Evolutionary conservation across 2,797 vertebrate genomes (phyloP).

Genomic region (Eulemur mongoz): DNA sequence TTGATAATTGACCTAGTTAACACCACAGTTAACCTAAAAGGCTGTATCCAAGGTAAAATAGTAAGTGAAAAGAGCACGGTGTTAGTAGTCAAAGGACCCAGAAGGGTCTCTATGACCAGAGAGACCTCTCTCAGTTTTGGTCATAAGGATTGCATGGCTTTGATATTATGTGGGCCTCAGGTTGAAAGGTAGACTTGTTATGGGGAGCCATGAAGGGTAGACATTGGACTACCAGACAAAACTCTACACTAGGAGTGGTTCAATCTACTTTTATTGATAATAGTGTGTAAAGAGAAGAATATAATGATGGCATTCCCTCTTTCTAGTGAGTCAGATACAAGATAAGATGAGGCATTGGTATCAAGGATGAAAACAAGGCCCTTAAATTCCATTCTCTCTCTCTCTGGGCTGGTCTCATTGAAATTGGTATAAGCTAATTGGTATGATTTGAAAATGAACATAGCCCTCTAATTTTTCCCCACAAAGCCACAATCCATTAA

Average conservation of each 20-base stretch:
- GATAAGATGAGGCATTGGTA: neutral
- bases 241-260: neutral
- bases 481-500: neutral
- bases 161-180: neutral
- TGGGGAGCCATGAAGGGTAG: neutral
- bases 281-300: neutral
- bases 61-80: neutral
- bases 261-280: neutral
- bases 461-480: neutral
- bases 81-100: neutral
- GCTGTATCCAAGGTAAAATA: slow-evolving; percentile 4
- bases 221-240: neutral
- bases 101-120: neutral
- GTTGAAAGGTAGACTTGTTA: neutral
- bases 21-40: neutral
- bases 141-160: neutral
- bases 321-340: neutral
- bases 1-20: neutral
- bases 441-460: neutral
- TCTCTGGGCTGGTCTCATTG: neutral
- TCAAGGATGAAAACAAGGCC: neutral
- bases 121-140: neutral
- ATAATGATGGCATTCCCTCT: neutral
- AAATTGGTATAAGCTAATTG: neutral
- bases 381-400: neutral